Conservation (phyloP, 2,797 vertebrate species). For the Sebastes paucispinis region DNA sequence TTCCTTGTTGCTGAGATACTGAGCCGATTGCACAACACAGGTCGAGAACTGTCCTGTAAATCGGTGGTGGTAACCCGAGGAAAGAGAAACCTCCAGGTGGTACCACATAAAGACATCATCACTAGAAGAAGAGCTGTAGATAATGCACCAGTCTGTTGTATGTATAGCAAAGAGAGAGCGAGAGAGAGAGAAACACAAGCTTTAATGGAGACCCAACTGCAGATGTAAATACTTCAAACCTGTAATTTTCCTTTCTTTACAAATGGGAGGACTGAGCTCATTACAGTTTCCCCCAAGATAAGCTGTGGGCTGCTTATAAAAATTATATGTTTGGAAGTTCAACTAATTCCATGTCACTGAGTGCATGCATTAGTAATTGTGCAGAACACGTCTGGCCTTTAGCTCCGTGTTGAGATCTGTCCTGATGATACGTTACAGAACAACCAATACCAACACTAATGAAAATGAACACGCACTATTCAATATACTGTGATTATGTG, state of each 20-base stretch:
- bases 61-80: background rate
- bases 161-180: background rate
- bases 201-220: slow-evolving; percentile 22
- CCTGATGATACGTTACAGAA: background rate
- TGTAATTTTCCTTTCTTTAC: slow-evolving; percentile 40
- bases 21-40: background rate
- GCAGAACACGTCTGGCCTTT: background rate
- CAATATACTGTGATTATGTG: background rate
- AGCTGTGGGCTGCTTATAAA: slow-evolving; percentile 25
- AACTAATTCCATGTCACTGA: slow-evolving; percentile 25
- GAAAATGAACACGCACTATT: background rate
- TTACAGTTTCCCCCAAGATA: slow-evolving; percentile 40
- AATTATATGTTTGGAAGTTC: slow-evolving; percentile 23
- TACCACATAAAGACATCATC: background rate
- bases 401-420: background rate
- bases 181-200: background rate
- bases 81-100: background rate
- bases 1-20: background rate
- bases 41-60: background rate
- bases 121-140: background rate
- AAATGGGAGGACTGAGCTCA: slow-evolving; percentile 16
- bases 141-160: background rate
- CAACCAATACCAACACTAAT: background rate
- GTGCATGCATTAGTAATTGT: slow-evolving; percentile 21
- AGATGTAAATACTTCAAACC: slow-evolving; percentile 20